These are phyloP conservation scores for Troilus luridus DNA, from an alignment of 2,888 invertebrate genomes.

Conservation along the genomic window DNA sequence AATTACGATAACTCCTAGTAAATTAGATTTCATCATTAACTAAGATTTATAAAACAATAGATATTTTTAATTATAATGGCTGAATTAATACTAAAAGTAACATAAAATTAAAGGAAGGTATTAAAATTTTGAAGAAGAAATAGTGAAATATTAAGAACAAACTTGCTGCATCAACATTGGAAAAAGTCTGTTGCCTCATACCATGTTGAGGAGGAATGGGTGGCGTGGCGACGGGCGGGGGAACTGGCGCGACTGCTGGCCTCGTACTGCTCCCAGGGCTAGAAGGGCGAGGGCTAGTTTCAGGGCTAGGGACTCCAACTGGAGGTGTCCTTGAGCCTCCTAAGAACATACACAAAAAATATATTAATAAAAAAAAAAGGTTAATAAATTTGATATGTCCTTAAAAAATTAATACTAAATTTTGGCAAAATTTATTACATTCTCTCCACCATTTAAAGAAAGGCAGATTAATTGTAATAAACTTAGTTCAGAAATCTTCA, in stretches of 20 bases:
- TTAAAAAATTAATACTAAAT: background rate
- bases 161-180: background rate
- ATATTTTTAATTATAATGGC: background rate
- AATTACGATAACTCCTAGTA: background rate
- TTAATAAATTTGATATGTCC: background rate
- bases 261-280: slow-evolving; percentile 47
- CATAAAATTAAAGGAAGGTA: background rate
- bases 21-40: background rate
- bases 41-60: background rate
- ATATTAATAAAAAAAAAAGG: background rate
- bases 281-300: slow-evolving; percentile 11
- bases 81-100: background rate
- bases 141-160: background rate
- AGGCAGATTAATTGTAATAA: no score
- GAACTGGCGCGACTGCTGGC: slow-evolving; percentile 7
- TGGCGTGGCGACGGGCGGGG: slow-evolving; percentile 30
- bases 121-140: background rate
- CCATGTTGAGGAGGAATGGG: slow-evolving; percentile 49
- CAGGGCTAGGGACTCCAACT: slow-evolving; percentile 51
- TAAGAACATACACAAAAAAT: background rate
- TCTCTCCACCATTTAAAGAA: background rate
- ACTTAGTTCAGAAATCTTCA: no score
- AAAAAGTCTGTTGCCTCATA: slow-evolving; percentile 16
- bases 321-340: slow-evolving; percentile 60
- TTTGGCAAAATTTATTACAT: background rate